Evolutionary conservation across 2,888 invertebrate species (phyloP), one percentile per base, ranked within the genome.

Genomic region (Drosophila dives): DNA sequence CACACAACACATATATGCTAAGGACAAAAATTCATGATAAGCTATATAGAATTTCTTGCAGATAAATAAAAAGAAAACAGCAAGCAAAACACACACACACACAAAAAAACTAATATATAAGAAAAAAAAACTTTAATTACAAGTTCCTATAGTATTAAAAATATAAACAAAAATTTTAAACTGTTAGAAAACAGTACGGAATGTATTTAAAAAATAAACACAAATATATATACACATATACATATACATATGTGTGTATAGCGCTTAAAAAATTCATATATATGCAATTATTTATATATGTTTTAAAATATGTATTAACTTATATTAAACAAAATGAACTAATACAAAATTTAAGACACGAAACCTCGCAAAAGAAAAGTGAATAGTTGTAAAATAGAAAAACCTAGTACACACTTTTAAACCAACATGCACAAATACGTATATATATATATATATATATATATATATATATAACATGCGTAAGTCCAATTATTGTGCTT

Each of bases 61-160:
- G 32, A 64, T 54, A 42, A 15, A 17, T 36, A 53, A 40, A 48
- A 48, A 60, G 20, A 32, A 38, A 64, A 34, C 12, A 40, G 53
- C 20, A 48, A 12, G 42, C 11, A 54, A 17, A 36, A 48, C 4
- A 38, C 26, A 5, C 20, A 29, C 12, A 10, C 26, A 49, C 17
- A 59, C 23, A 48, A 15, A 29, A 49, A 48, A 75, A 54, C 12
- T 55, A 77, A 69, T 53, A 23, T 59, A 67, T 72, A 72, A 75
- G 64, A 66, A 67, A 55, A 55, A 72, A 75, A 69, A 81, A 86
- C 75, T 81, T 81, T 77, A 83, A 76, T 75, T 72, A 80, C 72
- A 86, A 87, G 86, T 86, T 86, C 86, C 86, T 86, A 86, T 81
- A 84, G 86, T 67, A 76, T 75, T 83, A 56, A 86, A 79, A 61